A percentile compares a stretch with the other conserved stretches of the same genome.
Evolutionary conservation across 2,888 invertebrate species (phyloP).

Genomic region (Schizaphis graminum): DNA sequence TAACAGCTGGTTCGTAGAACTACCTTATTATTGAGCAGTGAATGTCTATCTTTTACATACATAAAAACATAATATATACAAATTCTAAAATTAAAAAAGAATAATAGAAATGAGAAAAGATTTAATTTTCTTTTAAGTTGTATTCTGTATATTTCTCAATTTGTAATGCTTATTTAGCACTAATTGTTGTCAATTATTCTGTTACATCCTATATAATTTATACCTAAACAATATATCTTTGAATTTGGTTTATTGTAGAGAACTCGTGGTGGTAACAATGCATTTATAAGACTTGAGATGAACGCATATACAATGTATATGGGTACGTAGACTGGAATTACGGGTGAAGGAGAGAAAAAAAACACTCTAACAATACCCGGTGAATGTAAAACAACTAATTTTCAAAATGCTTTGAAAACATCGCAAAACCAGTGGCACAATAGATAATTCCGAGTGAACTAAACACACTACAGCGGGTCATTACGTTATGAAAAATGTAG

Average conservation of each 20-base stretch:
- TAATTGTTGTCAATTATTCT: background rate
- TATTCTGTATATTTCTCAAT: background rate
- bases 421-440: background rate
- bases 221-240: background rate
- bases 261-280: background rate
- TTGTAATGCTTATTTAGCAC: background rate
- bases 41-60: background rate
- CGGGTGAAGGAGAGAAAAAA: background rate
- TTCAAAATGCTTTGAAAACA: background rate
- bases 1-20: background rate
- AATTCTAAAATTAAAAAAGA: background rate
- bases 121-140: background rate
- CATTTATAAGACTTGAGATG: background rate
- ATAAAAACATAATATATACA: background rate
- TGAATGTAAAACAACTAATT: slow-evolving; percentile 19
- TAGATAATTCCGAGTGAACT: slow-evolving; percentile 13
- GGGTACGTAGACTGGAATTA: background rate
- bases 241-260: background rate
- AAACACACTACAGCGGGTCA: slow-evolving; percentile 34
- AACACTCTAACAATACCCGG: slow-evolving; percentile 11
- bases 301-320: background rate
- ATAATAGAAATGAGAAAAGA: background rate
- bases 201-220: background rate
- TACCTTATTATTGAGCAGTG: background rate
- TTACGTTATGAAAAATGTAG: slow-evolving; percentile 25